Percentiles rank a stretch among this genome's conserved stretches.
phyloP scores from a whole-genome alignment of 2,888 invertebrate species.

The Cryptosula pallasiana region DNA sequence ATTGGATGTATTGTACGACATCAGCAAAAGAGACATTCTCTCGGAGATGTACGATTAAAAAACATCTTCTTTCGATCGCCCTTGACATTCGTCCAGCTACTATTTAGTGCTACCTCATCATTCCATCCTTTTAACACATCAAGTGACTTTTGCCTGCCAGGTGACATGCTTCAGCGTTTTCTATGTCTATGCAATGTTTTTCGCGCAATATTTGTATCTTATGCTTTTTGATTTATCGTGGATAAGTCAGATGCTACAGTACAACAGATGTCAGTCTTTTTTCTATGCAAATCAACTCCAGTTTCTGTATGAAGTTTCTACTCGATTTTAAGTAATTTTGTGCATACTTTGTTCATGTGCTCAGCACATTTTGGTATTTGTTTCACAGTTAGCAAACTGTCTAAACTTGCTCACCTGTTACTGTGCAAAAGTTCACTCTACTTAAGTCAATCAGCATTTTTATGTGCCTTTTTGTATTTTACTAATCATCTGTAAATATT shows the following conservation, averaged over 20 bases:
- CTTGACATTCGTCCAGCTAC: background rate
- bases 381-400: background rate
- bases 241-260: background rate
- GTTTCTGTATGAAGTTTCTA: background rate
- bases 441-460: slow-evolving; percentile 8
- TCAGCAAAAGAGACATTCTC: slow-evolving; percentile 8
- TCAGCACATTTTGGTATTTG: background rate
- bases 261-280: too few relatives aligned
- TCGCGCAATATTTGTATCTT: background rate
- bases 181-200: background rate
- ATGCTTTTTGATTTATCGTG: background rate
- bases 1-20: slow-evolving; percentile 11
- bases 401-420: background rate
- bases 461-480: background rate
- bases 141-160: background rate
- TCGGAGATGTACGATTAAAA: slow-evolving; percentile 7
- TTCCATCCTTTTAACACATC: background rate
- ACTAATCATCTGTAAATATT: background rate
- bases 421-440: background rate
- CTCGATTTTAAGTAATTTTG: background rate
- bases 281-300: too few relatives aligned
- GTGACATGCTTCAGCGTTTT: background rate
- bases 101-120: slow-evolving; percentile 12
- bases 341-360: background rate
- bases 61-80: background rate